These are phyloP conservation scores for Chamaea fasciata DNA, from an alignment of 2,113 vertebrate species.

Conservation along the genomic window DNA sequence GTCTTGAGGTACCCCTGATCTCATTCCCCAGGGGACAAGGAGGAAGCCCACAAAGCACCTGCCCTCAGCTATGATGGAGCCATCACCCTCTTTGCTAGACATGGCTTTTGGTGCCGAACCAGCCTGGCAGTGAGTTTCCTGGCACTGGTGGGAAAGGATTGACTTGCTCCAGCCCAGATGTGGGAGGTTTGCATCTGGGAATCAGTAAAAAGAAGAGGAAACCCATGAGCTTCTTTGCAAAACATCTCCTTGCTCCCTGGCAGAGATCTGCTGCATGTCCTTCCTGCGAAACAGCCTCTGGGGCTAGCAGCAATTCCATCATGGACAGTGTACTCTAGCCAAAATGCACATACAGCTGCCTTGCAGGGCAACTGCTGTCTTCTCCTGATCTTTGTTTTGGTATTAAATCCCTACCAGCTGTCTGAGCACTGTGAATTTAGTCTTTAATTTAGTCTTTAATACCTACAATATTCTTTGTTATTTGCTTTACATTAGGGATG, in stretches of 20 bases:
- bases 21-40: not conserved
- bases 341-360: not conserved
- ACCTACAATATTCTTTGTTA: not conserved
- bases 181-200: not conserved
- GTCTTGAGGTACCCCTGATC: not conserved
- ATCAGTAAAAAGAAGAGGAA: not conserved
- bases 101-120: not conserved
- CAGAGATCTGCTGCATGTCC: not conserved
- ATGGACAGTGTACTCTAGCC: not conserved
- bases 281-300: not conserved
- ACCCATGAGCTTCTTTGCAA: not conserved
- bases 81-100: not conserved
- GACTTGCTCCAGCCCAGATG: not conserved
- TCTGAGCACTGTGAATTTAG: not conserved
- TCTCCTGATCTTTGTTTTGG: not conserved
- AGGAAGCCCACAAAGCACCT: not conserved
- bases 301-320: rapidly evolving
- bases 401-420: not conserved
- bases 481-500: not conserved
- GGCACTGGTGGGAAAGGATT: not conserved
- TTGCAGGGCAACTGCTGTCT: not conserved
- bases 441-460: not conserved
- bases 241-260: not conserved
- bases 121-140: not conserved
- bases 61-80: not conserved